Evolutionary conservation across 2,113 vertebrate species (phyloP).

Genomic region (Rhynchomys soricoides): DNA sequence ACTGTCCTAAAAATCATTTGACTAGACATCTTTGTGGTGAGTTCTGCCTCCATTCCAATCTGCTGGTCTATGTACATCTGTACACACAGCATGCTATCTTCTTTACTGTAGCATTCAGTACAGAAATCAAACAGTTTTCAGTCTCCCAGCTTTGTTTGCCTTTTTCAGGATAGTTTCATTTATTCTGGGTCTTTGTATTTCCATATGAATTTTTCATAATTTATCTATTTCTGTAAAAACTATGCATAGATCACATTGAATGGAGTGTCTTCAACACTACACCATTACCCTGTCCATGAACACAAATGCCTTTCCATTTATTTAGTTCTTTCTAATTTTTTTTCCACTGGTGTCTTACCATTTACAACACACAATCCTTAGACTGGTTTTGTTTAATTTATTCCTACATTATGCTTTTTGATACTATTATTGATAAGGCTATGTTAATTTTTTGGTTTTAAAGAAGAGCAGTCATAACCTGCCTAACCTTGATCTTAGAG

Average conservation of each 20-base stretch:
- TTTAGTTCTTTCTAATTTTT: slow-evolving; percentile 56
- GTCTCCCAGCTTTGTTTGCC: neutral
- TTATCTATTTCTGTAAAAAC: slow-evolving; percentile 44
- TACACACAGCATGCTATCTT: neutral
- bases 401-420: neutral
- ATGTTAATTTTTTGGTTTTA: neutral
- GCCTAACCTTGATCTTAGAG: neutral
- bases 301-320: neutral
- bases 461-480: neutral
- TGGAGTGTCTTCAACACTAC: neutral
- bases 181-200: slow-evolving; percentile 21
- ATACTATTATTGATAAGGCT: neutral
- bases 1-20: neutral
- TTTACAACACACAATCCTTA: neutral
- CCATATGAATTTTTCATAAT: slow-evolving; percentile 1
- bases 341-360: neutral
- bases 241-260: neutral
- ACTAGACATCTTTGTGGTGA: neutral
- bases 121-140: neutral
- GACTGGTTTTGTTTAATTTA: neutral
- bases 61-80: neutral
- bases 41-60: neutral
- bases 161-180: slow-evolving; percentile 27
- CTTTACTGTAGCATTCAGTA: neutral
- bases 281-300: neutral